These are phyloP conservation scores for Xanthorhoe spadicearia DNA, from an alignment of 2,888 invertebrate genomes.

Conservation along the genomic window DNA sequence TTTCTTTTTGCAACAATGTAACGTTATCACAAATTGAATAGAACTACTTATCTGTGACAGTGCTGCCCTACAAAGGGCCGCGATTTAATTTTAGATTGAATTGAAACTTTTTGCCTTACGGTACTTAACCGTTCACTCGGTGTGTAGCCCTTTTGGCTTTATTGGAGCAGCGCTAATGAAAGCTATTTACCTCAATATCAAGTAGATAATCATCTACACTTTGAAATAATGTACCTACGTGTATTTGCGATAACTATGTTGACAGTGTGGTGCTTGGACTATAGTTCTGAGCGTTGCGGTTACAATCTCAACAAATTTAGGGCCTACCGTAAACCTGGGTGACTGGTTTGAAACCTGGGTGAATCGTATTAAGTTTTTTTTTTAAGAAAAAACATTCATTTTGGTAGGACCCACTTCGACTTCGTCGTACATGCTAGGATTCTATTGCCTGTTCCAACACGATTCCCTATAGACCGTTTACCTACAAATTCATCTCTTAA, in stretches of 20 bases:
- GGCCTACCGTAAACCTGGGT: too few species aligned
- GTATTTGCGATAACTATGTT: background rate
- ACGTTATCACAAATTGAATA: background rate
- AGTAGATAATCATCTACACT: conserved; percentile 2
- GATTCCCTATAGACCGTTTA: too few species aligned
- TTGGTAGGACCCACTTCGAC: too few species aligned
- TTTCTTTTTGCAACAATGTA: background rate
- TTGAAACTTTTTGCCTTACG: conserved; percentile 49
- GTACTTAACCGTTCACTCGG: conserved; percentile 38
- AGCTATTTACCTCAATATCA: conserved; percentile 16
- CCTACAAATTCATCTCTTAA: too few species aligned
- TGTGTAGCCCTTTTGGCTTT: conserved; percentile 37
- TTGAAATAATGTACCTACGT: conserved; percentile 12
- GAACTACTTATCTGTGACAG: conserved; percentile 8
- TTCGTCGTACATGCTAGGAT: too few species aligned
- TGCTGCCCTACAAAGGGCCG: conserved; percentile 49
- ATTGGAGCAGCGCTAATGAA: conserved; percentile 33
- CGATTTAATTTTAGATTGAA: conserved; percentile 54
- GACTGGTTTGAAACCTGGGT: too few species aligned
- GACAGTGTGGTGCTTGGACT: background rate
- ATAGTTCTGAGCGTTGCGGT: too few species aligned
- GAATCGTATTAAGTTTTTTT: too few species aligned
- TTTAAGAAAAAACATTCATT: too few species aligned
- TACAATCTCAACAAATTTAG: too few species aligned
- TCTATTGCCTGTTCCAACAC: too few species aligned